Evolutionary conservation across 2,888 invertebrate genomes (phyloP), one percentile per base, ranked within the genome.

Genomic region (Azorinus chamasolen): DNA sequence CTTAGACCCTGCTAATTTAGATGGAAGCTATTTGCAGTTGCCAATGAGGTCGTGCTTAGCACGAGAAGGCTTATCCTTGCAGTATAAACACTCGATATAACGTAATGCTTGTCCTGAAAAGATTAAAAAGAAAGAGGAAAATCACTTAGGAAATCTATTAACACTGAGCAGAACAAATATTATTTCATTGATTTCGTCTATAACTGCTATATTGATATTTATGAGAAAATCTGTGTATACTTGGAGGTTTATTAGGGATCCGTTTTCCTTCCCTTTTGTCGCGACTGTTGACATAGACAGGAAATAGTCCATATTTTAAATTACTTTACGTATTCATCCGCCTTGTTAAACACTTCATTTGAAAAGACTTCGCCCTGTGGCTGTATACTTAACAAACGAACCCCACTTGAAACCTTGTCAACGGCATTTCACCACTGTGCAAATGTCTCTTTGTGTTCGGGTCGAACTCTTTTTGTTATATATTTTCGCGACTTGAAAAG

Each of bases 281-380:
- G 37, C 37, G 50, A 10, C 24, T 79, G 63, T 79, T 79, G 61
- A 74, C 78, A 57, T 18, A 70, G 65, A 62, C 65, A 62, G 58
- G 62, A 64, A 70, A 45, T 65, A 62, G 73, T 70, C 65, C 73
- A 63, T 69, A 65, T 74, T 70, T 66, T 41, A 74, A 61, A 79
- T 79, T 73, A 70, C 73, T 79, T 66, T 57, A 70, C 55, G 72
- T 72, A 79, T 79, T 73, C 78, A 65, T 73, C 55, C 78, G 73
- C 73, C 72, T 65, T 62, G 59, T 73, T 73, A 73, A 72, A 72
- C 69, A 69, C 73, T 69, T 62, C 51, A 69, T 69, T 73, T 78
- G 62, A 46, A 78, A 64, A 70, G 78, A 50, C 53, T 66, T 66
- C 43, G 58, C 51, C 71, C 57, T 24, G 45, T 18, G 66, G 57